Evolutionary conservation across 2,888 invertebrate species (phyloP).

Genomic region (Himalopsyche tibetana): DNA sequence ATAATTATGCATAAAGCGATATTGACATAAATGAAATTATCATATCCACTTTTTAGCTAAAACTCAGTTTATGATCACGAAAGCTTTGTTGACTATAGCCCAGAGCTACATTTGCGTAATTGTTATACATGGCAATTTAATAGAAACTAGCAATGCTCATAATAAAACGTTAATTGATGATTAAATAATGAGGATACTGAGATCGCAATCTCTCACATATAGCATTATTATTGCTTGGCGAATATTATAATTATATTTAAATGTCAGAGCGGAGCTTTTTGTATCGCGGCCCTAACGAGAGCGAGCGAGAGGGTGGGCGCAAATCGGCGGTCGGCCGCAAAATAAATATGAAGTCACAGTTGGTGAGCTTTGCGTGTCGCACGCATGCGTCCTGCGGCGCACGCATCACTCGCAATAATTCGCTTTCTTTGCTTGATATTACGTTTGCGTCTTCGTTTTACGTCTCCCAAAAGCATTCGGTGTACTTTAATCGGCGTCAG

Average conservation of each 20-base stretch:
- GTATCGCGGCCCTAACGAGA: not conserved
- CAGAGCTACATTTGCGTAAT: too few relatives aligned
- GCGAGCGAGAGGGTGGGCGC: not conserved
- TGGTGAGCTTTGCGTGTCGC: slow-evolving; percentile 62
- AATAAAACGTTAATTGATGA: slow-evolving; percentile 20
- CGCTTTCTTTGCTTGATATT: slow-evolving; percentile 10
- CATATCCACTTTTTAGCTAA: too few relatives aligned
- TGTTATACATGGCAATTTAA: not conserved
- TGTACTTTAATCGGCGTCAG: not conserved
- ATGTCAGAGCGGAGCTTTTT: slow-evolving; percentile 20
- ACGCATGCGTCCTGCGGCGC: slow-evolving; percentile 55
- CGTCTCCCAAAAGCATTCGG: slow-evolving; percentile 14
- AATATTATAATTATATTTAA: slow-evolving; percentile 30
- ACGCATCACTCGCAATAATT: slow-evolving; percentile 47
- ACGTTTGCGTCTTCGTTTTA: slow-evolving; percentile 3
- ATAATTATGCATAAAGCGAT: too few relatives aligned
- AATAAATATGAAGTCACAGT: slow-evolving; percentile 59
- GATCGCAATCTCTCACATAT: not conserved
- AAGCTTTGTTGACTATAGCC: too few relatives aligned
- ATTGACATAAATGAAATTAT: too few relatives aligned
- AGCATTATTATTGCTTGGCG: slow-evolving; percentile 22
- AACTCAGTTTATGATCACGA: too few relatives aligned
- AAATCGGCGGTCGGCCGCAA: slow-evolving; percentile 46
- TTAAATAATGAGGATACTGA: slow-evolving; percentile 14
- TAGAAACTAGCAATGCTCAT: slow-evolving; percentile 32